Conservation (phyloP, 2,113 vertebrate species). For the Lepidothrix coronata region DNA sequence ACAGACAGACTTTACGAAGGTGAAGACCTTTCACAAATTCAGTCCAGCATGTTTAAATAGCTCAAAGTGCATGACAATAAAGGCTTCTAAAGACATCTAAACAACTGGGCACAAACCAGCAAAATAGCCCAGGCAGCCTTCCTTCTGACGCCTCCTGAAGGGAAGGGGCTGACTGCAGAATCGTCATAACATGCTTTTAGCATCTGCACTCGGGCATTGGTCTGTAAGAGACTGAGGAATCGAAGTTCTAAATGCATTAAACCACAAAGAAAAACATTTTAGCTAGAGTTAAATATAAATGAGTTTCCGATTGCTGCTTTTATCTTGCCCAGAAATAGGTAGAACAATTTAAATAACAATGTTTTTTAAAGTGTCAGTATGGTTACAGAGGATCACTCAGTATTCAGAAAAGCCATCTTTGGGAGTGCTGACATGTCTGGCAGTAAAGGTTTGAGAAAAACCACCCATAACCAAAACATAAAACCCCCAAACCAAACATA, state of each 20-base stretch:
- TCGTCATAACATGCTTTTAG: not conserved
- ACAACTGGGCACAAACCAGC: not conserved
- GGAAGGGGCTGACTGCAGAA: not conserved
- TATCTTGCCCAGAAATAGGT: not conserved
- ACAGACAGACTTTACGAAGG: not conserved
- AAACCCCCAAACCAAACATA: not conserved
- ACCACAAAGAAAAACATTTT: slow-evolving; percentile 26
- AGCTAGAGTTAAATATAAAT: slow-evolving; percentile 18
- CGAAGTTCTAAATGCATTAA: not conserved
- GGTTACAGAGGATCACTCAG: not conserved
- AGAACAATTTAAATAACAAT: slow-evolving; percentile 6
- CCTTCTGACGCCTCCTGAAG: not conserved
- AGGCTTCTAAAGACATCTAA: slow-evolving; percentile 10
- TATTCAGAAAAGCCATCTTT: not conserved
- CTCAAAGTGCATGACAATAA: not conserved
- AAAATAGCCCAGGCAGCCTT: not conserved
- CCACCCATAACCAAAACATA: not conserved
- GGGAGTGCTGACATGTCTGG: not conserved
- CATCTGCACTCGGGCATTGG: not conserved
- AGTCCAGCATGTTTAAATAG: not conserved
- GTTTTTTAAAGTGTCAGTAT: not conserved
- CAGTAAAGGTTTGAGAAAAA: not conserved
- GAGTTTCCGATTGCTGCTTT: slow-evolving; percentile 11
- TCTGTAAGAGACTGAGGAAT: not conserved
- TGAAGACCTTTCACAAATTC: not conserved